Conservation (phyloP, 2,113 vertebrate genomes). For the Tretioscincus oriximinensis region DNA sequence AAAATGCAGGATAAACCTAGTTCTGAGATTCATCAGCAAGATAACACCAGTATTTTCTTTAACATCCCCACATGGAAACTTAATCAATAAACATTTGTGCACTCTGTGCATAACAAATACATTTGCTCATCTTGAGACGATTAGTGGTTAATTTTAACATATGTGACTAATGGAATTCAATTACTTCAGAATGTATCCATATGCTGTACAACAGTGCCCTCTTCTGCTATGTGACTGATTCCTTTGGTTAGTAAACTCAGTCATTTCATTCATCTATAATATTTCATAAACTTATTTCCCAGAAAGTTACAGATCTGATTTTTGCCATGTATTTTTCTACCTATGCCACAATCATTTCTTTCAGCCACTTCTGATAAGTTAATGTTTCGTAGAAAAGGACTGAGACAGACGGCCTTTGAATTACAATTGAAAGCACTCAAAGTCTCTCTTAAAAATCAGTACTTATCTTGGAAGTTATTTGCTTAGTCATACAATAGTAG, state of each 20-base stretch:
- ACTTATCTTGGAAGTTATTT: constrained; percentile 19
- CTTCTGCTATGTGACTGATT: accelerated
- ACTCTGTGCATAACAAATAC: constrained; percentile 40
- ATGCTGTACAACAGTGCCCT: background rate
- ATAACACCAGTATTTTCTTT: background rate
- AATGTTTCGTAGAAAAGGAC: constrained; percentile 7
- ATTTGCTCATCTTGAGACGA: constrained; percentile 29
- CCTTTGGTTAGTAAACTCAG: background rate
- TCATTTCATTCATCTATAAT: background rate
- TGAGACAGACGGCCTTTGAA: background rate
- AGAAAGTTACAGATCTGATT: background rate
- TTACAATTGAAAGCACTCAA: constrained; percentile 34
- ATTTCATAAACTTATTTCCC: background rate
- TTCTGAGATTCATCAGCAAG: background rate
- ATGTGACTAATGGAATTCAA: too few relatives aligned
- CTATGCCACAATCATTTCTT: background rate
- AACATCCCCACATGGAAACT: background rate
- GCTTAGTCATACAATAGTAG: background rate
- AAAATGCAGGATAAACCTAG: constrained; percentile 2
- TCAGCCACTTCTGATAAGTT: constrained; percentile 16
- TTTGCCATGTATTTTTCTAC: background rate
- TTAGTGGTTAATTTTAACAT: background rate
- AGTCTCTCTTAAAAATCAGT: background rate
- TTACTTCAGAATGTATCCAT: background rate
- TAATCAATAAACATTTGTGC: constrained; percentile 38